Percentiles rank a stretch among this genome's conserved stretches.
phyloP scores from a whole-genome alignment of 1,140 invertebrate genomes.

The Conus betulinus region DNA sequence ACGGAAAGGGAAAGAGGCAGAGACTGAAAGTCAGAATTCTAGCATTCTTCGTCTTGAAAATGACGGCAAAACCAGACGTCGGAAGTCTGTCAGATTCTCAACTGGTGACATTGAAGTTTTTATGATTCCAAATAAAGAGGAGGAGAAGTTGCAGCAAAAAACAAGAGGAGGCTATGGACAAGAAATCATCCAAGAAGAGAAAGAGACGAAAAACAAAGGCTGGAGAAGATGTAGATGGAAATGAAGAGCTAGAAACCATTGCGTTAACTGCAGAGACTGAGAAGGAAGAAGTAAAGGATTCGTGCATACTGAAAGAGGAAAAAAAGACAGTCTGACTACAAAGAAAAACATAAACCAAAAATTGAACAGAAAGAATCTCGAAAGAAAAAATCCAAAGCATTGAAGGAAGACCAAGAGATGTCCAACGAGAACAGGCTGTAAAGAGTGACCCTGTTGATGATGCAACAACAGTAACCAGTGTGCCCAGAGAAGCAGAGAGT shows the following conservation, averaged over 20 bases:
- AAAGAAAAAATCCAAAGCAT: background rate
- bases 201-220: background rate
- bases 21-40: background rate
- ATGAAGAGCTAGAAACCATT: conserved; percentile 32
- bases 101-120: background rate
- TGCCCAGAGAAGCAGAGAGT: too few relatives aligned
- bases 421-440: background rate
- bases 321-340: background rate
- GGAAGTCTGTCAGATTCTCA: conserved; percentile 17
- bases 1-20: conserved; percentile 22
- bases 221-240: background rate
- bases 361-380: background rate
- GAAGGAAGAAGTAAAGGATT: background rate
- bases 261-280: background rate
- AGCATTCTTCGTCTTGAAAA: background rate
- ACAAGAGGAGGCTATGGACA: background rate
- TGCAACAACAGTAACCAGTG: too few relatives aligned
- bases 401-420: background rate
- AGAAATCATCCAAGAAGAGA: background rate
- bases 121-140: conserved; percentile 1
- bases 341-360: background rate
- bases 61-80: background rate
- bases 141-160: background rate
- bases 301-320: background rate
- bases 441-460: background rate